Percentiles rank a stretch among this genome's conserved stretches.
These are phyloP conservation scores for Cephus pygmeus DNA, from an alignment of 2,888 invertebrate genomes.

Conservation along the genomic window DNA sequence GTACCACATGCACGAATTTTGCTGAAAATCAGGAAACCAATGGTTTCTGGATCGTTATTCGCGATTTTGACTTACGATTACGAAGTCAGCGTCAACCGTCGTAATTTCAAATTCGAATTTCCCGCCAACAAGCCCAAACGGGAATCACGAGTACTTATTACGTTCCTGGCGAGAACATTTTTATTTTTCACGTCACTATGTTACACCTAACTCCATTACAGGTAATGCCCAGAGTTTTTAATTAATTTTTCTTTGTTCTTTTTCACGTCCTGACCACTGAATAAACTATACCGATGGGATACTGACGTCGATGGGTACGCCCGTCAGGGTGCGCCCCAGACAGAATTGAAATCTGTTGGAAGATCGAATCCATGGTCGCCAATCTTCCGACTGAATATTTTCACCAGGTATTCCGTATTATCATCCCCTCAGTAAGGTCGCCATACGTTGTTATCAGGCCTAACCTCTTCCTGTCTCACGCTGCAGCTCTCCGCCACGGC, in stretches of 20 bases:
- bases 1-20: background rate
- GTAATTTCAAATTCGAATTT: background rate
- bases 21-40: background rate
- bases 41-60: background rate
- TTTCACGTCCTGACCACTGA: slow-evolving; percentile 19
- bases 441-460: slow-evolving; percentile 64
- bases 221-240: slow-evolving; percentile 31
- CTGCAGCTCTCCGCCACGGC: slow-evolving; percentile 60
- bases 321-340: background rate
- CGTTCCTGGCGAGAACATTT: background rate
- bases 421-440: slow-evolving; percentile 56
- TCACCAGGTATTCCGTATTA: background rate
- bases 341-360: background rate
- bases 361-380: background rate
- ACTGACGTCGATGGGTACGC: background rate
- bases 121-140: background rate
- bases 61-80: background rate
- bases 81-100: background rate
- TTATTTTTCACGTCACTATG: slow-evolving; percentile 12
- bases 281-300: background rate
- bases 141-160: background rate
- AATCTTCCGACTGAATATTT: background rate
- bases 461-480: slow-evolving; percentile 59
- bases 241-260: background rate
- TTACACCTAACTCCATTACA: slow-evolving; percentile 21